phyloP scores from a whole-genome alignment of 2,888 invertebrate species.

The Zonitis immaculata region DNA sequence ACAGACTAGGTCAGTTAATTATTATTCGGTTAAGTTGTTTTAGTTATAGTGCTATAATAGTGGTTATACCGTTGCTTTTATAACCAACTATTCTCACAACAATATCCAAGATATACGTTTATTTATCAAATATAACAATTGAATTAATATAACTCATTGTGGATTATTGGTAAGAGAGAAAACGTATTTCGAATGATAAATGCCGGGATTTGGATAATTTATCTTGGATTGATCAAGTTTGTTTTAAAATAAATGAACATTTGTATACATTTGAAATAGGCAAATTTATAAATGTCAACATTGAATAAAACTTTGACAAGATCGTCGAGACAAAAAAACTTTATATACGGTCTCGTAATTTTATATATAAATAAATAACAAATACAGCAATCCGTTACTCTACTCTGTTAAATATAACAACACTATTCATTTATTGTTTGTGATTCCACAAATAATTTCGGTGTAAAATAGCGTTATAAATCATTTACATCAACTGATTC shows the following conservation, averaged over 20 bases:
- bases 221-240: no score
- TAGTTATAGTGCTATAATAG: background rate
- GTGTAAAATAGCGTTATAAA: background rate
- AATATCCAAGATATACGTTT: background rate
- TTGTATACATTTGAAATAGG: no score
- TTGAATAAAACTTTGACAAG: background rate
- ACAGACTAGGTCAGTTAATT: constrained; percentile 54
- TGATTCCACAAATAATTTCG: background rate
- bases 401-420: background rate
- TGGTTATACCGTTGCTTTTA: background rate
- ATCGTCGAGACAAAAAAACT: background rate
- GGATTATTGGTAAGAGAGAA: no score
- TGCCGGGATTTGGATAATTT: no score
- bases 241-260: no score
- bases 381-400: background rate
- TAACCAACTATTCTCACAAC: background rate
- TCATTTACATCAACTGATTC: background rate
- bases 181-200: no score
- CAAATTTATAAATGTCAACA: no score
- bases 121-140: no score
- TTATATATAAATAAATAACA: background rate
- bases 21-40: constrained; percentile 3
- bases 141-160: no score
- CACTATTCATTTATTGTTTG: background rate
- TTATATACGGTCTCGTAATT: background rate